Base-by-base conservation (phyloP, 23 tunicate genomes). In the Ascidia mentula region DNA sequence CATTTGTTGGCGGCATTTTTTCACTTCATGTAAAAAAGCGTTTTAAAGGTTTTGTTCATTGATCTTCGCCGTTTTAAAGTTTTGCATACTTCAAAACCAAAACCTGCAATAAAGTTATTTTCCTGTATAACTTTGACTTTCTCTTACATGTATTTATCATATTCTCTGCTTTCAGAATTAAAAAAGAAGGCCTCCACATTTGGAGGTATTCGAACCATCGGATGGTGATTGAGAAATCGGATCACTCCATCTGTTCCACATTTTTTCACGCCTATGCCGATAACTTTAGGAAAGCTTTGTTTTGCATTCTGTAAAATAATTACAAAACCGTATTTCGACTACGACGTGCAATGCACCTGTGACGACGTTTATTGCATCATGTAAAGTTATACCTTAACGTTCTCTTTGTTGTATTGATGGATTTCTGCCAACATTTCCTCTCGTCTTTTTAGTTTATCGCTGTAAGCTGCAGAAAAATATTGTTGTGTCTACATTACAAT, bases 161-260 rank as follows among this genome's bases (percentile, higher is more conserved):
- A 31, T 73, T 34, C 32, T n/a, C 53, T n/a, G n/a, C n/a, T n/a
- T n/a, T n/a, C n/a, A n/a, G n/a, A n/a, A n/a, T 77, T 77, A 38
- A 86, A 86, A 73, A 86, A 86, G 59, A 73, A 73, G 31, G 75
- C 42, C 74, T 86, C 90, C 28, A 17, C 20, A 8, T 72, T 32
- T 22, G 40, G 34, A 0, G 90, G 90, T 31, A 73, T 0, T 46
- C 37, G 36, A 24, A 86, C 53, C 36, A 79, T 73, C 20, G 90
- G 90, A 86, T 86, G 90, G n/a, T 86, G 90, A 2, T 72, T 46
- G 6, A 89, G 53, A 75, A 89, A 89, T 24, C 60, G 37, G 24
- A 86, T 79, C 5, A 84, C 40, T 20, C 89, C 89, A n/a, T 75
- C 95, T 4, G 95, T 89, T 38, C 95, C 95, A 79, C 95, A 89